A percentile compares a stretch with the other conserved stretches of the same genome.
Conservation (phyloP, 2,113 vertebrate species). For the Trochalopteron elliotii region DNA sequence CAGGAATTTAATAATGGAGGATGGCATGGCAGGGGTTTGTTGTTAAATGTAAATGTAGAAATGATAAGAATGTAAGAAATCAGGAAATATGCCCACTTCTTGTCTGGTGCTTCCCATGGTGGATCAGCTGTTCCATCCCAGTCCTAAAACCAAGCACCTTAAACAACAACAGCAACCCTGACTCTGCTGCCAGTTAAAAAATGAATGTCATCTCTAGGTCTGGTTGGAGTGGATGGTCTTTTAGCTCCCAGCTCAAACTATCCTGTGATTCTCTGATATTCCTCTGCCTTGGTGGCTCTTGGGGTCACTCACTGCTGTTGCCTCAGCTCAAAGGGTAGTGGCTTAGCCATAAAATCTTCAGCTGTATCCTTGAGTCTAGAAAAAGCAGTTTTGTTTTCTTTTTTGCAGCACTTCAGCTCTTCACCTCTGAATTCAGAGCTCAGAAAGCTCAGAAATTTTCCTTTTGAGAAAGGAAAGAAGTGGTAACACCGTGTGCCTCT, state of each 20-base stretch:
- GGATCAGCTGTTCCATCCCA: neutral
- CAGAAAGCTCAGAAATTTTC: neutral
- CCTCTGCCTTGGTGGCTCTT: neutral
- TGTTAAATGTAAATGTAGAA: constrained; percentile 29
- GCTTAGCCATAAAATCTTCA: neutral
- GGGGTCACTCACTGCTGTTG: neutral
- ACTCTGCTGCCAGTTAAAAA: neutral
- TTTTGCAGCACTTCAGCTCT: neutral
- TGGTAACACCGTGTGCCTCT: neutral
- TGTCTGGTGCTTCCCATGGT: neutral
- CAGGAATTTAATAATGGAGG: constrained; percentile 58
- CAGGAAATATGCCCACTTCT: neutral
- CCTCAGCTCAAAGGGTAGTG: neutral
- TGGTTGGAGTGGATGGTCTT: neutral
- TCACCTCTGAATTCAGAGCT: neutral
- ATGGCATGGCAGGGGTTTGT: neutral
- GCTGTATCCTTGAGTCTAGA: neutral
- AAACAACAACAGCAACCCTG: neutral
- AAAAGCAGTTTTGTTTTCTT: neutral
- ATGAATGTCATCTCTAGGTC: neutral
- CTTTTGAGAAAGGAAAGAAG: neutral
- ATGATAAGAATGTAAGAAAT: constrained; percentile 53
- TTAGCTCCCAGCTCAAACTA: neutral
- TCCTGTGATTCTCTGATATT: too few relatives aligned
- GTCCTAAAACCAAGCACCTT: neutral